Evolutionary conservation across 2,888 invertebrate species (phyloP).

Genomic region (Hyppa rectilinea): DNA sequence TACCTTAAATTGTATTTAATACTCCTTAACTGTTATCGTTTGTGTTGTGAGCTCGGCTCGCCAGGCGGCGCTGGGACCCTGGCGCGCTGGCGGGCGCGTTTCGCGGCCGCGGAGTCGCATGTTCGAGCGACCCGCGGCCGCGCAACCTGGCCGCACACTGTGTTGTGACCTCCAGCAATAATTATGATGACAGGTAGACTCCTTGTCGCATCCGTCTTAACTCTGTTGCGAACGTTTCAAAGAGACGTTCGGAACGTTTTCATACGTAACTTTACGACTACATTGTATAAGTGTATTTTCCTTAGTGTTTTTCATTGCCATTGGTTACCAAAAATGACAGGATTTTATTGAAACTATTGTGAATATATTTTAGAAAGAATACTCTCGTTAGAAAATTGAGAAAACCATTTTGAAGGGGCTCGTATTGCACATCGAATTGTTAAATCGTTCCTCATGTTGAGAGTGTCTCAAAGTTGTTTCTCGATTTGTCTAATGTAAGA

Average conservation of each 20-base stretch:
- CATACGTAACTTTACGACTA: conserved; percentile 87
- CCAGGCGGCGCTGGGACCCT: conserved; percentile 41
- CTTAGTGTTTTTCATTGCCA: conserved; percentile 88
- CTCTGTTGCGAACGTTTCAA: conserved; percentile 79
- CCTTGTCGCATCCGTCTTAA: conserved; percentile 81
- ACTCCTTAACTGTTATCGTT: conserved; percentile 70
- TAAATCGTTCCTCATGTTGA: conserved; percentile 85
- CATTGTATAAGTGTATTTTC: conserved; percentile 83
- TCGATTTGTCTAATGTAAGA: conserved; percentile 86
- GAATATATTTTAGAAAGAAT: conserved; percentile 88
- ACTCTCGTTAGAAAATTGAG: conserved; percentile 85
- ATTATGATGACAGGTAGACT: conserved; percentile 74
- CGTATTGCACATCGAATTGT: conserved; percentile 89
- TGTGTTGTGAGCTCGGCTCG: conserved; percentile 67
- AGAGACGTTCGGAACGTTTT: conserved; percentile 79
- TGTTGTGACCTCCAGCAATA: conserved; percentile 87
- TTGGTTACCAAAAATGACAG: conserved; percentile 91
- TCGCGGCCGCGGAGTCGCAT: conserved; percentile 30
- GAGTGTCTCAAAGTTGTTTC: conserved; percentile 86
- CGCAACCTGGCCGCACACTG: conserved; percentile 57
- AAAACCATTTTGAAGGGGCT: conserved; percentile 83
- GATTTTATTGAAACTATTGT: conserved; percentile 88
- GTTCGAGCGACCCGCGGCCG: conserved; percentile 48
- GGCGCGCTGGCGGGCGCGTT: conserved; percentile 27
- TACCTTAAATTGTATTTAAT: conserved; percentile 72